These are phyloP conservation scores for Oligia fasciuncula DNA, from an alignment of 2,888 invertebrate species.

Conservation along the genomic window DNA sequence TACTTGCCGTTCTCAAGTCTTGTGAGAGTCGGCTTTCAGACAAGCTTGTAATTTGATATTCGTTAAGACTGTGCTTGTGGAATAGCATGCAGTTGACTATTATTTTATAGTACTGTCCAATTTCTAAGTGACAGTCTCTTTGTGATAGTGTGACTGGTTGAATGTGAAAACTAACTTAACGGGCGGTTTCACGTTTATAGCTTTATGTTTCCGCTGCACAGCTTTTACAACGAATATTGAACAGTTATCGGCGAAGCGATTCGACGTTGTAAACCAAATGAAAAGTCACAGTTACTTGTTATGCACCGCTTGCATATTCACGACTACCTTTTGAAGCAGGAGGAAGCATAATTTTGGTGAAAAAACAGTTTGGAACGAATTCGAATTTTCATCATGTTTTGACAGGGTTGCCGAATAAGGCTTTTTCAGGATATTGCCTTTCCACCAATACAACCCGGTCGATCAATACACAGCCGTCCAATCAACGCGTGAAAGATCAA, in stretches of 20 bases:
- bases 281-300: constrained; percentile 30
- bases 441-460: background rate
- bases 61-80: constrained; percentile 8
- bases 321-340: background rate
- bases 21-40: background rate
- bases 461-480: background rate
- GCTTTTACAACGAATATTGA: constrained; percentile 53
- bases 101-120: constrained; percentile 22
- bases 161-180: constrained; percentile 43
- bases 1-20: background rate
- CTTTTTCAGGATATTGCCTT: background rate
- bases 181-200: constrained; percentile 47
- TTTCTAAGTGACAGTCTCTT: constrained; percentile 25
- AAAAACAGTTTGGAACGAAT: background rate
- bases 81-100: constrained; percentile 11
- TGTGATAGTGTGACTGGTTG: constrained; percentile 20
- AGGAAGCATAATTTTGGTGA: constrained; percentile 12
- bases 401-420: background rate
- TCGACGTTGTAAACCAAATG: constrained; percentile 24
- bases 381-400: constrained; percentile 12
- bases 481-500: background rate
- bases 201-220: constrained; percentile 51
- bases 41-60: constrained; percentile 32
- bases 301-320: constrained; percentile 39
- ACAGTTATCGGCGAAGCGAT: constrained; percentile 18